Conservation (phyloP, 2,797 vertebrate genomes). For the Mastacembelus armatus region DNA sequence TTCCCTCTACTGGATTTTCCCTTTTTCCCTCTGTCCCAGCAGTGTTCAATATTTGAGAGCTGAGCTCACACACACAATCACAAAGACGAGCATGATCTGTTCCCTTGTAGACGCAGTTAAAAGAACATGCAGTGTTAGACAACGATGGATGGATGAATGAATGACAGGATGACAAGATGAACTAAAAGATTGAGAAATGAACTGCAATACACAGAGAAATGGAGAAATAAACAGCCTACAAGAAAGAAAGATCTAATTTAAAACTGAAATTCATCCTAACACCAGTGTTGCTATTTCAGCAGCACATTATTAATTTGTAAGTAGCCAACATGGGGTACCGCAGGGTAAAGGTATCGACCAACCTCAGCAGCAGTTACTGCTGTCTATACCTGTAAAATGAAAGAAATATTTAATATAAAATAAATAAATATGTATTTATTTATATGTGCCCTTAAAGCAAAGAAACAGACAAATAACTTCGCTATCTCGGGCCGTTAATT, state of each 20-base stretch:
- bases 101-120: constrained; percentile 33
- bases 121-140: constrained; percentile 19
- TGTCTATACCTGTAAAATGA: constrained; percentile 9
- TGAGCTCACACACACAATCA: constrained; percentile 9
- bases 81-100: constrained; percentile 12
- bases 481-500: constrained; percentile 18
- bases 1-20: constrained; percentile 37
- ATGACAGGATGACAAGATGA: constrained; percentile 5
- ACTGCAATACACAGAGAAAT: background rate
- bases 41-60: constrained; percentile 75
- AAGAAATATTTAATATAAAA: constrained; percentile 9
- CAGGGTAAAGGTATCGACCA: background rate
- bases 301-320: background rate
- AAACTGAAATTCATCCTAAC: background rate
- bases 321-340: background rate
- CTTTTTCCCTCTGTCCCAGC: constrained; percentile 25
- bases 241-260: no score
- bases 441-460: background rate
- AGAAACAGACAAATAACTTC: constrained; percentile 13
- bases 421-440: no score
- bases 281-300: background rate
- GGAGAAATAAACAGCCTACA: background rate
- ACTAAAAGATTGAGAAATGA: background rate
- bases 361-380: background rate
- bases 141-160: background rate